Evolutionary conservation across 2,797 vertebrate genomes (phyloP), one percentile per base, ranked within the genome.

Genomic region (Sebastiscus albofasciatus): DNA sequence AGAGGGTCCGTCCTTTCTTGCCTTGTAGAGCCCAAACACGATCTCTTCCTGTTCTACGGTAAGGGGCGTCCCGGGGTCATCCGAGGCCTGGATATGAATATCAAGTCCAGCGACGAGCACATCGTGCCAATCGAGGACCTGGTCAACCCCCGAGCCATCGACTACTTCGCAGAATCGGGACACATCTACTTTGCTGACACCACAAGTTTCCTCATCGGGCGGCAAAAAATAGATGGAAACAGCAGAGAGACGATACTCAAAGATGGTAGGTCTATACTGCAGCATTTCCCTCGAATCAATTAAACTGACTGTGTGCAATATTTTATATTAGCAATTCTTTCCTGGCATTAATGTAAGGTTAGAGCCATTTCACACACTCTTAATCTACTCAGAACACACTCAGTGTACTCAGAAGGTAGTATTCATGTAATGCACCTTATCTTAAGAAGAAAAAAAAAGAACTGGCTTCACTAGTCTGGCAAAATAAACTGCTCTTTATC

Each of bases 171-270:
- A 0, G 97, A 98, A 93, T 93, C 94, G 64, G 98, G 96, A 90
- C 97, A 98, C 80, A 96, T 99, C 90, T 99, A 99, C 92, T 99
- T 99, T 90, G 99, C 99, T 55, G 99, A 99, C 89, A 99, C 99
- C 14, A 99, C 99, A 69, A 99, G 99, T 90, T 99, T 99, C 90
- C 94, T 99, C 79, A 99, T 99, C 85, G 99, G 99, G 2, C 89
- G 97, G 16, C 98, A 99, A 89, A 99, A 98, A 94, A 97, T 97
- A 80, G 98, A 99, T 80, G 99, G 99, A 70, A 97, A 93, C 22
- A 93, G 94, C 34, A 81, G 98, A 87, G 97, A 99, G 94, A 99
- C 98, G 0, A 99, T 99, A 78, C 96, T 99, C 49, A 99, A 99
- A 94, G 97, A 99, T 3, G 98, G 99, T 99, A 85, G 77, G 96